A percentile compares a stretch with the other conserved stretches of the same genome.
phyloP scores from a whole-genome alignment of 2,888 invertebrate genomes.

The Galeruca laticollis region DNA sequence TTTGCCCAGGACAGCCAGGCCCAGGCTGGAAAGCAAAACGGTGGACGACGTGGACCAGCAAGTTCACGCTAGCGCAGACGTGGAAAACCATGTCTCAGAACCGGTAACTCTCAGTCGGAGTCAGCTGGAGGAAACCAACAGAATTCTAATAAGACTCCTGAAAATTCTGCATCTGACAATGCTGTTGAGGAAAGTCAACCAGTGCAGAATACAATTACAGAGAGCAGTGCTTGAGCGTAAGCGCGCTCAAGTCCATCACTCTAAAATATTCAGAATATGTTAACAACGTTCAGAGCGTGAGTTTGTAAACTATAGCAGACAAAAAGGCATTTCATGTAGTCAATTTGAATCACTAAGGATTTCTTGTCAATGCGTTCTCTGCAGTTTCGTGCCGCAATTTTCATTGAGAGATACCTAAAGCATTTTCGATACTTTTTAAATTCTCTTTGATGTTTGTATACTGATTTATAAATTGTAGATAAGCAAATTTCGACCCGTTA shows the following conservation, averaged over 20 bases:
- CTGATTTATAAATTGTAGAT: slow-evolving; percentile 54
- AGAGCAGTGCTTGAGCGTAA: slow-evolving; percentile 71
- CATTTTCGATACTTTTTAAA: slow-evolving; percentile 65
- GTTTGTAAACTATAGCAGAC: slow-evolving; percentile 64
- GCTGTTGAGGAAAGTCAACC: slow-evolving; percentile 72
- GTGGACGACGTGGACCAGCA: slow-evolving; percentile 62
- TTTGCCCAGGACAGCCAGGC: slow-evolving; percentile 70
- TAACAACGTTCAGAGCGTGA: slow-evolving; percentile 67
- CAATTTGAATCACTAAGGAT: slow-evolving; percentile 36
- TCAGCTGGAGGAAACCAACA: slow-evolving; percentile 49
- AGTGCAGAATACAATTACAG: slow-evolving; percentile 73
- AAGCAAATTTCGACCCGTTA: slow-evolving; percentile 48
- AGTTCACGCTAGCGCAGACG: slow-evolving; percentile 68
- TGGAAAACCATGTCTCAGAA: slow-evolving; percentile 63
- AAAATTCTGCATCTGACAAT: no score
- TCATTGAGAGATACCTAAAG: slow-evolving; percentile 51
- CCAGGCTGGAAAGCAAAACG: slow-evolving; percentile 66
- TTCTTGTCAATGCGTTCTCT: slow-evolving; percentile 31
- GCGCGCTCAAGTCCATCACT: slow-evolving; percentile 59
- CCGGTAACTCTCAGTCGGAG: slow-evolving; percentile 65
- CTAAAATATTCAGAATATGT: slow-evolving; percentile 60
- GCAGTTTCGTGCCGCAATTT: slow-evolving; percentile 54
- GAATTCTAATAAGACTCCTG: slow-evolving; percentile 36
- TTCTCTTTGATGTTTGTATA: slow-evolving; percentile 60
- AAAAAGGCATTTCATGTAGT: slow-evolving; percentile 66